A percentile compares a stretch with the other conserved stretches of the same genome.
phyloP scores from a whole-genome alignment of 2,113 vertebrate species.

The Ellobius talpinus region DNA sequence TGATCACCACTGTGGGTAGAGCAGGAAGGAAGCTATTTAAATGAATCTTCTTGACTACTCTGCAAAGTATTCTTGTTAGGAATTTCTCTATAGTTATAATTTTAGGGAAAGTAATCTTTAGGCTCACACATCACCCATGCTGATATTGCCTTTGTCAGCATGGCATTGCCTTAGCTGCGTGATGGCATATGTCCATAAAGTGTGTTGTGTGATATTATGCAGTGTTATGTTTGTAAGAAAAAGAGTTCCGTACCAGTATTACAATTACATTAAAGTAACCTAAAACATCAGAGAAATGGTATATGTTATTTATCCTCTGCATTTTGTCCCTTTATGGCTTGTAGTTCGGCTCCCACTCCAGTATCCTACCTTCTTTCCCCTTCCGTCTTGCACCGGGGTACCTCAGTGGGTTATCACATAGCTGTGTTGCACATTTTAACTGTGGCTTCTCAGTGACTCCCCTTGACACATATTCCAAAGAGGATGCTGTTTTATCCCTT shows the following conservation, averaged over 20 bases:
- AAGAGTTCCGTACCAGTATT: neutral
- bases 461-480: neutral
- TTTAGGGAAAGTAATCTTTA: neutral
- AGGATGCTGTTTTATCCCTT: neutral
- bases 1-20: neutral
- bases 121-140: neutral
- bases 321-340: neutral
- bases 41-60: constrained; percentile 64
- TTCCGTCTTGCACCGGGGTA: neutral
- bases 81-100: constrained; percentile 21
- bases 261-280: neutral
- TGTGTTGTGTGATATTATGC: neutral
- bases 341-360: neutral
- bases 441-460: neutral
- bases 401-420: neutral
- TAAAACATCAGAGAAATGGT: neutral
- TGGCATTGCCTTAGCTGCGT: neutral
- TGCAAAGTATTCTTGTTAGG: constrained; percentile 45
- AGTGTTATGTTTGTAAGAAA: neutral
- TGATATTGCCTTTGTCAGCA: neutral
- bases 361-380: neutral
- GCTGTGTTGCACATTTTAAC: neutral
- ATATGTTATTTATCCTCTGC: neutral
- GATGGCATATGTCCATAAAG: neutral
- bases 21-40: constrained; percentile 52